phyloP scores from a whole-genome alignment of 2,888 invertebrate genomes.

The Ormyrus rosae region DNA sequence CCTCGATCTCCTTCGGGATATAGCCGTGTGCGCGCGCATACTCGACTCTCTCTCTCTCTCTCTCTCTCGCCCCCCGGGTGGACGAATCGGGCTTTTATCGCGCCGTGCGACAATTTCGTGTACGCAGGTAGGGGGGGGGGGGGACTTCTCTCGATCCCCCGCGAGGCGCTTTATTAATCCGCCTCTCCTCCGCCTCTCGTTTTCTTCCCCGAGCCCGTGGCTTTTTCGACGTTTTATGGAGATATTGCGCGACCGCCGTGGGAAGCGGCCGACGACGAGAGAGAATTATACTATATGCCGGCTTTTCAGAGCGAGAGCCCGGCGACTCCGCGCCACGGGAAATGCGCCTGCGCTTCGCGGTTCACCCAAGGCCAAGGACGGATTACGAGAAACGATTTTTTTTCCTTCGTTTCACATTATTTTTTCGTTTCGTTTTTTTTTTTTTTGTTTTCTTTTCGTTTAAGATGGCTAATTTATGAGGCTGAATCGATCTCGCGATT shows the following conservation, averaged over 20 bases:
- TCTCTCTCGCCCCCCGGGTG: constrained; percentile 29
- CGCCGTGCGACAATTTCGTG: constrained; percentile 40
- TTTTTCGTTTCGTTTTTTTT: too few species aligned
- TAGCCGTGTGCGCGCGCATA: background rate
- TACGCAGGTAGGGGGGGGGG: constrained; percentile 1
- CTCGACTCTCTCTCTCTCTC: background rate
- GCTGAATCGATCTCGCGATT: too few species aligned
- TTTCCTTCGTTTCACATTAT: background rate
- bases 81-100: constrained; percentile 41
- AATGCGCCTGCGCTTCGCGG: constrained; percentile 17
- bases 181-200: background rate
- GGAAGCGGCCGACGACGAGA: constrained; percentile 8
- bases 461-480: too few species aligned
- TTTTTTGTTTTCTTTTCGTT: too few species aligned
- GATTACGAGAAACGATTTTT: constrained; percentile 5
- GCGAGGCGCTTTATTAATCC: constrained; percentile 50
- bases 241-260: constrained; percentile 46
- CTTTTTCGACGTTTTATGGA: constrained; percentile 45
- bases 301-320: constrained; percentile 22
- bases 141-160: constrained; percentile 25
- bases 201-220: background rate
- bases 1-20: background rate
- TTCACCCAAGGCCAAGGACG: constrained; percentile 39
- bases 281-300: background rate
- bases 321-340: background rate